Evolutionary conservation across 2,888 invertebrate species (phyloP).

Genomic region (Athalia cordata): DNA sequence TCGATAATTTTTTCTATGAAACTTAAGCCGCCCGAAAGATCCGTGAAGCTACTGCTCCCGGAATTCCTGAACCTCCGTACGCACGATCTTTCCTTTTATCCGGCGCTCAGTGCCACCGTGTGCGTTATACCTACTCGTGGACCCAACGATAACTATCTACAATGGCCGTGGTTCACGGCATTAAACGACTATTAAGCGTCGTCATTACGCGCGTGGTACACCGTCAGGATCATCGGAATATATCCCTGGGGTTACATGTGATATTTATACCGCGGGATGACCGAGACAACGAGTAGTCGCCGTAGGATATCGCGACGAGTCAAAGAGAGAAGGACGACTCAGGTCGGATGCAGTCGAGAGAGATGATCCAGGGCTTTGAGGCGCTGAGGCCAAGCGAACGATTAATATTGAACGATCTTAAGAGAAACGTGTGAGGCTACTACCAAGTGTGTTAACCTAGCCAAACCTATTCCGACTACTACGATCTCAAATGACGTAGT

Average conservation of each 20-base stretch:
- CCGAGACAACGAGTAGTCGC: slow-evolving; percentile 3
- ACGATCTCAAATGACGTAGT: no score
- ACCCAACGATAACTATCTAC: slow-evolving; percentile 46
- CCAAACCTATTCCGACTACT: slow-evolving; percentile 9
- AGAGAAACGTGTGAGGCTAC: slow-evolving; percentile 62
- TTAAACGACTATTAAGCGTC: slow-evolving; percentile 47
- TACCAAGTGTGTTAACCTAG: slow-evolving; percentile 56
- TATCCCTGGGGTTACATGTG: slow-evolving; percentile 44
- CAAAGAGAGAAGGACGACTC: slow-evolving; percentile 47
- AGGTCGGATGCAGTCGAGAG: neutral
- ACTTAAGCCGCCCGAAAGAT: slow-evolving; percentile 16
- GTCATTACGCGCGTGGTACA: slow-evolving; percentile 46
- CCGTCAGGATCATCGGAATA: slow-evolving; percentile 39
- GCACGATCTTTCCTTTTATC: neutral
- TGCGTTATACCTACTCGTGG: slow-evolving; percentile 16
- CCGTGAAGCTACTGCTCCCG: slow-evolving; percentile 15
- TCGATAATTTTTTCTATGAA: slow-evolving; percentile 41
- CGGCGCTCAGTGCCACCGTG: slow-evolving; percentile 21
- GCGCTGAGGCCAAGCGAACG: slow-evolving; percentile 60
- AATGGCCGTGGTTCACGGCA: slow-evolving; percentile 46
- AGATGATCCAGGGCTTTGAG: slow-evolving; percentile 52
- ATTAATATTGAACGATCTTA: slow-evolving; percentile 68
- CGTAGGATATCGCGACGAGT: neutral
- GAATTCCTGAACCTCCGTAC: slow-evolving; percentile 34
- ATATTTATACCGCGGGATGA: neutral